These are phyloP conservation scores for Magallana ariakensis DNA, from an alignment of 1,140 invertebrate genomes.

Conservation along the genomic window DNA sequence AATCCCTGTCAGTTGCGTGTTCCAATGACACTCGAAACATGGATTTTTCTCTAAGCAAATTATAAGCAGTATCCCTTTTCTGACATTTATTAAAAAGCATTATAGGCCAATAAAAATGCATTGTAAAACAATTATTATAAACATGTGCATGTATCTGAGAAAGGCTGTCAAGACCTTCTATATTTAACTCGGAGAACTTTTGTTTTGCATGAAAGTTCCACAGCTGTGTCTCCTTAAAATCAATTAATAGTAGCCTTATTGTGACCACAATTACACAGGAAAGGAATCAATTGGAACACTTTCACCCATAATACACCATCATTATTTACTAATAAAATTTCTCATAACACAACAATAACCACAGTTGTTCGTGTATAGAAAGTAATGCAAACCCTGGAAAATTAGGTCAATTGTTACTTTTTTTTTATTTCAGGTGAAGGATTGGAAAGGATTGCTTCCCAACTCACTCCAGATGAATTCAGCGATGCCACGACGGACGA, in stretches of 20 bases:
- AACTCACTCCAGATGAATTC: slow-evolving; percentile 45
- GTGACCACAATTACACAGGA: slow-evolving; percentile 18
- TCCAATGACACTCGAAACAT: too few relatives aligned
- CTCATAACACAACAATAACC: slow-evolving; percentile 19
- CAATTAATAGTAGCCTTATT: neutral
- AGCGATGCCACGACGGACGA: slow-evolving; percentile 64
- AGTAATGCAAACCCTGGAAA: neutral
- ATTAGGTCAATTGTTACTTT: neutral
- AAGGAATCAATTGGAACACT: slow-evolving; percentile 17
- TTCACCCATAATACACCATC: neutral
- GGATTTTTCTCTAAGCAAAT: too few relatives aligned
- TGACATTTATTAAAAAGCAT: too few relatives aligned
- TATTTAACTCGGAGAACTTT: too few relatives aligned
- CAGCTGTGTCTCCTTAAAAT: neutral
- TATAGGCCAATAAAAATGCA: too few relatives aligned
- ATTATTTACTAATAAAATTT: slow-evolving; percentile 28
- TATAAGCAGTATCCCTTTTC: too few relatives aligned
- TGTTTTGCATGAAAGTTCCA: too few relatives aligned
- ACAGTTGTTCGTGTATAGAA: neutral
- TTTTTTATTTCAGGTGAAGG: neutral
- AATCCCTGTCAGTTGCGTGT: too few relatives aligned
- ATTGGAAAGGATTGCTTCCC: slow-evolving; percentile 21
- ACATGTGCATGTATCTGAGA: too few relatives aligned
- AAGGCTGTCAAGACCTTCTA: too few relatives aligned
- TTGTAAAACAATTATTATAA: too few relatives aligned